These are phyloP conservation scores for Athalia circularis DNA, from an alignment of 2,888 invertebrate species.

Conservation along the genomic window DNA sequence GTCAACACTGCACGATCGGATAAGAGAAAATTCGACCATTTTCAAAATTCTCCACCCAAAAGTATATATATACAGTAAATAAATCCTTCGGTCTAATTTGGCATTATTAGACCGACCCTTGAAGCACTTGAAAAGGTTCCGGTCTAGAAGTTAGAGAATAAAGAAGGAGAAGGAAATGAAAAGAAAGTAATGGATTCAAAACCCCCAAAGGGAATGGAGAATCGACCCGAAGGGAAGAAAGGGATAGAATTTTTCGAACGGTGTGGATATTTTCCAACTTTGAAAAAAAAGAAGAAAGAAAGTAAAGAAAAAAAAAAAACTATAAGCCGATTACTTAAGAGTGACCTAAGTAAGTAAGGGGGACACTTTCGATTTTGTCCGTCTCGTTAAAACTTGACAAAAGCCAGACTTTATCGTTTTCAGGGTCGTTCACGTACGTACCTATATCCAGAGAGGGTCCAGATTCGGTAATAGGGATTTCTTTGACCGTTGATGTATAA, in stretches of 20 bases:
- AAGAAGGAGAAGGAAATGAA: not conserved
- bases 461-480: no score
- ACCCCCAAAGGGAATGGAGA: constrained; percentile 10
- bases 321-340: constrained; percentile 22
- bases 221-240: not conserved
- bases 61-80: not conserved
- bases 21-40: not conserved
- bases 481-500: not conserved
- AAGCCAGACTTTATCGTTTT: constrained; percentile 3
- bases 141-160: constrained; percentile 7
- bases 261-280: constrained; percentile 7
- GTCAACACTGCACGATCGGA: no score
- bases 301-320: no score
- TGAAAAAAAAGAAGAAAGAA: not conserved
- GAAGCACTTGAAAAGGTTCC: constrained; percentile 27
- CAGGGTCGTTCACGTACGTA: no score
- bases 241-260: not conserved
- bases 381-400: constrained; percentile 21
- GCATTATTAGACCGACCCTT: constrained; percentile 20
- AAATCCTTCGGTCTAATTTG: constrained; percentile 7
- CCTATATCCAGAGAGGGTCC: no score
- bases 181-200: constrained; percentile 31
- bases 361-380: constrained; percentile 1
- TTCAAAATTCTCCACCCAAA: not conserved
- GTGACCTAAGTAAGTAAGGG: constrained; percentile 5